phyloP scores from a whole-genome alignment of 2,113 vertebrate genomes.

The Dendrocopos noguchii region DNA sequence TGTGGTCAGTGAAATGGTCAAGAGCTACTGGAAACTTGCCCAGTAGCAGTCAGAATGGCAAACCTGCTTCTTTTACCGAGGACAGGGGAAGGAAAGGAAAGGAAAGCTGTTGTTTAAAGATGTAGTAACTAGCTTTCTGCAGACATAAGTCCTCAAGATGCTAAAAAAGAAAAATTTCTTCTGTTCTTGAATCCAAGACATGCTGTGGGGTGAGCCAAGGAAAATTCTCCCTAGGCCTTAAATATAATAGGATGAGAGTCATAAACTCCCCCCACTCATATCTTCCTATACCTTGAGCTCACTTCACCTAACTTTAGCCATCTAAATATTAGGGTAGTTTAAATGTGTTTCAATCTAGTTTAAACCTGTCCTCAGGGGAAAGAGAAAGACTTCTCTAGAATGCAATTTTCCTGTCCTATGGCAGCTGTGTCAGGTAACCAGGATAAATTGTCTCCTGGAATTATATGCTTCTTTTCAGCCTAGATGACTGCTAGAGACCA shows the following conservation, averaged over 20 bases:
- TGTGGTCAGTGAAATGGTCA: neutral
- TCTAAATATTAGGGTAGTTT: slow-evolving; percentile 41
- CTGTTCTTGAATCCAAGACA: neutral
- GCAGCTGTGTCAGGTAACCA: slow-evolving; percentile 1
- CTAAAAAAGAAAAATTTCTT: neutral
- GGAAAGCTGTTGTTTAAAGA: neutral
- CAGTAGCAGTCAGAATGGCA: neutral
- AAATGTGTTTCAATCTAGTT: slow-evolving; percentile 37
- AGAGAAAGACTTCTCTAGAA: slow-evolving; percentile 17
- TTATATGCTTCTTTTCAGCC: neutral
- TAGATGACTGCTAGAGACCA: neutral
- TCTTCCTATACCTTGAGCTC: neutral
- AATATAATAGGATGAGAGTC: neutral
- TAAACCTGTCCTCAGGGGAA: slow-evolving; percentile 3
- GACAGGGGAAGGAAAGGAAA: neutral
- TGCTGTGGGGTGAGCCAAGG: neutral
- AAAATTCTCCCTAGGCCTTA: neutral
- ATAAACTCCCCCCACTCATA: neutral
- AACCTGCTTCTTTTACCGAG: neutral
- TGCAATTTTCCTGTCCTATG: slow-evolving; percentile 16
- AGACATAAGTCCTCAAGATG: neutral
- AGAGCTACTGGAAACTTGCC: neutral
- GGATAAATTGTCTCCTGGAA: slow-evolving; percentile 45
- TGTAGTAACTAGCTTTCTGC: neutral
- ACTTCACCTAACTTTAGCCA: slow-evolving; percentile 26